These are phyloP conservation scores for Rhinopithecus roxellana DNA, from an alignment of 2,113 vertebrate species.

Conservation along the genomic window DNA sequence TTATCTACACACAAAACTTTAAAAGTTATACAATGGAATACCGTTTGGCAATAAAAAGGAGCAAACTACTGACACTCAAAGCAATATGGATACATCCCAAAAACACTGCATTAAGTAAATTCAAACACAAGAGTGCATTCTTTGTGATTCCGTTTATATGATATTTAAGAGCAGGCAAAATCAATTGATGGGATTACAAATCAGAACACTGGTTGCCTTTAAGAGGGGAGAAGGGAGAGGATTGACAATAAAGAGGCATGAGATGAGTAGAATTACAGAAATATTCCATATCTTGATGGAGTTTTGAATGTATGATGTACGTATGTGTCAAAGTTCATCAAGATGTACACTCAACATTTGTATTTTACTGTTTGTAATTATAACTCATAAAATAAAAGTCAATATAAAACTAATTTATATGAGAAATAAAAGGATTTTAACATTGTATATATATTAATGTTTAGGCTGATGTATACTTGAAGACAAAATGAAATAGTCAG, in stretches of 20 bases:
- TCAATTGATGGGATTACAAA: neutral
- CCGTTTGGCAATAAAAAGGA: neutral
- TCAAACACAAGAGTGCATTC: neutral
- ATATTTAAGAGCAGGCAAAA: neutral
- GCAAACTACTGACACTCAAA: neutral
- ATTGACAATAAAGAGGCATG: neutral
- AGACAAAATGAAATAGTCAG: slow-evolving; percentile 21
- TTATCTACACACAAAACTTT: neutral
- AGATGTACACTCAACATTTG: neutral
- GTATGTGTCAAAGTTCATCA: neutral
- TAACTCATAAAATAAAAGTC: neutral
- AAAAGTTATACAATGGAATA: neutral
- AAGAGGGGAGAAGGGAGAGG: neutral
- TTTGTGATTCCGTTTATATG: neutral
- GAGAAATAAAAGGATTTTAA: neutral
- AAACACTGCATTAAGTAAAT: neutral
- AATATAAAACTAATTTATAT: neutral
- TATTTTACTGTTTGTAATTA: neutral
- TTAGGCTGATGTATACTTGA: neutral
- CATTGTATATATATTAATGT: neutral
- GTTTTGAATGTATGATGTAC: neutral
- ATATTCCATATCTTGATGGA: neutral
- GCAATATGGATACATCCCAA: neutral
- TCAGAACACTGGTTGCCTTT: neutral
- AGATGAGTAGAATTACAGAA: neutral